Evolutionary conservation across 2,113 vertebrate genomes (phyloP).

Genomic region (Eurypyga helias): DNA sequence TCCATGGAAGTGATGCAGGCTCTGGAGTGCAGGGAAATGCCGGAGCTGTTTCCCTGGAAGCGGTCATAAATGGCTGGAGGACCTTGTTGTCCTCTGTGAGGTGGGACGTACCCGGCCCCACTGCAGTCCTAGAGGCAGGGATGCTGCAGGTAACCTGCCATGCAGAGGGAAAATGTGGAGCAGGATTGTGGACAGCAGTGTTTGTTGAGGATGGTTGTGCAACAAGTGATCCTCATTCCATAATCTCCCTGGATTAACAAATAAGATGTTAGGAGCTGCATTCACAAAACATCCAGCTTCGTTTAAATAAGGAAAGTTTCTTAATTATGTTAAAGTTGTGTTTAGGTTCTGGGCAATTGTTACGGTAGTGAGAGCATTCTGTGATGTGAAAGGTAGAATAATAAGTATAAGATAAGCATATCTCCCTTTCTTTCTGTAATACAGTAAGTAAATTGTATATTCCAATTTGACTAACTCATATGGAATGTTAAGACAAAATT

Average conservation of each 20-base stretch:
- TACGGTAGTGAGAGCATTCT: background rate
- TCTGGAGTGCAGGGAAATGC: background rate
- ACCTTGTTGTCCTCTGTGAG: background rate
- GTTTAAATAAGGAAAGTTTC: background rate
- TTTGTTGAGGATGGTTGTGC: background rate
- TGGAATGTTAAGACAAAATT: background rate
- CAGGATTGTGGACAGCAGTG: rapidly evolving
- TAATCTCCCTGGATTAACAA: background rate
- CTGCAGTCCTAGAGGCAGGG: too few relatives aligned
- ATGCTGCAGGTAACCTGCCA: background rate
- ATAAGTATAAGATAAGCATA: background rate
- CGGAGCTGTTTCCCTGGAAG: background rate
- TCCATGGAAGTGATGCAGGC: background rate
- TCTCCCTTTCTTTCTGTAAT: background rate
- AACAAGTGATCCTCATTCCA: background rate
- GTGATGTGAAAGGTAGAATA: background rate
- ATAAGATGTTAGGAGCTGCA: background rate
- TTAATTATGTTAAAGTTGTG: background rate
- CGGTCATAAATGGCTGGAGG: background rate
- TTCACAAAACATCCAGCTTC: background rate
- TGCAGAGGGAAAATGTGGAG: background rate
- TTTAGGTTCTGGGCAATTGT: background rate
- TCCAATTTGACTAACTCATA: background rate
- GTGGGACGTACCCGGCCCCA: too few relatives aligned
- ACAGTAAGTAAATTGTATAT: background rate